These are phyloP conservation scores for Pogona vitticeps DNA, from an alignment of 2,113 vertebrate genomes.

Conservation along the genomic window DNA sequence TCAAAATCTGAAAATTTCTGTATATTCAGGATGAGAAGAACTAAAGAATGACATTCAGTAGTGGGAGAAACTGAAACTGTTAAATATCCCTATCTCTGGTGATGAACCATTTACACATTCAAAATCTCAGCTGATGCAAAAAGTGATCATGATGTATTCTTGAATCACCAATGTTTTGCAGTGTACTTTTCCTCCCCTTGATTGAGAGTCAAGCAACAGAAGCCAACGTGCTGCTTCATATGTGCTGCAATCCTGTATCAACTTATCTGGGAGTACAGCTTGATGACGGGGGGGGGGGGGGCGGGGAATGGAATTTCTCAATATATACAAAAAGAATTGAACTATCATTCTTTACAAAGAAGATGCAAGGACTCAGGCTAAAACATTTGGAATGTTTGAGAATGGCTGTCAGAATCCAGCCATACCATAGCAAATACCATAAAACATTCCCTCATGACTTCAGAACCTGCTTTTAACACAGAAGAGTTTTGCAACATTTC, in stretches of 20 bases:
- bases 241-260: not conserved
- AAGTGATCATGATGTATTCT: not conserved
- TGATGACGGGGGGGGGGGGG: not conserved
- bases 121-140: not conserved
- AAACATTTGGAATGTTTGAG: not conserved
- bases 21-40: no score
- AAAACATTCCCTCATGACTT: not conserved
- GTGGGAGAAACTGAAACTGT: no score
- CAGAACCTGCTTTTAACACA: not conserved
- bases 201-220: not conserved
- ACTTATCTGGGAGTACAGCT: not conserved
- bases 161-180: not conserved
- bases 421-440: not conserved
- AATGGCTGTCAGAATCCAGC: not conserved
- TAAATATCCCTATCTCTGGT: no score
- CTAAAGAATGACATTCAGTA: no score
- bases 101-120: not conserved
- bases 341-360: not conserved
- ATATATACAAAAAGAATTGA: no score
- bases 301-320: no score
- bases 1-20: no score
- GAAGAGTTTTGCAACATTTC: slow-evolving; percentile 21
- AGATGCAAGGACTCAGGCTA: not conserved
- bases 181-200: not conserved
- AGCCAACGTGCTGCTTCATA: not conserved